phyloP scores from a whole-genome alignment of 2,113 vertebrate genomes.

The Labrus mixtus region DNA sequence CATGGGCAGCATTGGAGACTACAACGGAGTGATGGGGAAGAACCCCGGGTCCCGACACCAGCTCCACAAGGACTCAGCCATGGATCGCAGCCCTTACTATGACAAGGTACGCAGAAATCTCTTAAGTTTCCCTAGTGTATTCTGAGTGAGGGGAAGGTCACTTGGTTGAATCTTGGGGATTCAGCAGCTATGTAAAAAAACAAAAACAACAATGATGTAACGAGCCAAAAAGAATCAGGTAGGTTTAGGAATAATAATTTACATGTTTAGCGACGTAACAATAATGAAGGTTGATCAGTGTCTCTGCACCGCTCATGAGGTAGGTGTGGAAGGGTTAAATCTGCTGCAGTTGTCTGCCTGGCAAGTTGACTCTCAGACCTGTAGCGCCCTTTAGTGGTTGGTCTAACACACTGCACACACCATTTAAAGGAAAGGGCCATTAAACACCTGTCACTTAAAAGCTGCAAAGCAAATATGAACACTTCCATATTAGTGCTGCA shows the following conservation, averaged over 20 bases:
- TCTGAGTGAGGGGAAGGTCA: not conserved
- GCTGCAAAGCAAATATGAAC: not conserved
- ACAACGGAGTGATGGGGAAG: constrained; percentile 91
- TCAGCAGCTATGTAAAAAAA: not conserved
- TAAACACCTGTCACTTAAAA: not conserved
- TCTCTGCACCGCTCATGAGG: not conserved
- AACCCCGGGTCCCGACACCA: constrained; percentile 90
- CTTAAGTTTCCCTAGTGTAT: not conserved
- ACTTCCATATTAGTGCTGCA: not conserved
- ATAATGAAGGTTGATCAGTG: not conserved
- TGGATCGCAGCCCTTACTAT: constrained; percentile 93
- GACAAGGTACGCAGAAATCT: constrained; percentile 79
- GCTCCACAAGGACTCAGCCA: constrained; percentile 94
- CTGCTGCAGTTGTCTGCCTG: not conserved
- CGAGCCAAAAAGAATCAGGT: not conserved
- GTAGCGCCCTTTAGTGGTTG: constrained; percentile 57
- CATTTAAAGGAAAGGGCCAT: not conserved
- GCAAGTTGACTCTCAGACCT: not conserved
- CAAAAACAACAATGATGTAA: too few species aligned
- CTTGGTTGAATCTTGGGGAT: not conserved
- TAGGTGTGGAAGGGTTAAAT: not conserved
- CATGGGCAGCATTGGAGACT: constrained; percentile 90
- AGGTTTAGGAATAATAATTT: too few species aligned
- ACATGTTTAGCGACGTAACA: too few species aligned
- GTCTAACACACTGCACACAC: constrained; percentile 27